These are phyloP conservation scores for Phrynosoma blainvillii DNA, from an alignment of 2,113 vertebrate species.

Conservation along the genomic window DNA sequence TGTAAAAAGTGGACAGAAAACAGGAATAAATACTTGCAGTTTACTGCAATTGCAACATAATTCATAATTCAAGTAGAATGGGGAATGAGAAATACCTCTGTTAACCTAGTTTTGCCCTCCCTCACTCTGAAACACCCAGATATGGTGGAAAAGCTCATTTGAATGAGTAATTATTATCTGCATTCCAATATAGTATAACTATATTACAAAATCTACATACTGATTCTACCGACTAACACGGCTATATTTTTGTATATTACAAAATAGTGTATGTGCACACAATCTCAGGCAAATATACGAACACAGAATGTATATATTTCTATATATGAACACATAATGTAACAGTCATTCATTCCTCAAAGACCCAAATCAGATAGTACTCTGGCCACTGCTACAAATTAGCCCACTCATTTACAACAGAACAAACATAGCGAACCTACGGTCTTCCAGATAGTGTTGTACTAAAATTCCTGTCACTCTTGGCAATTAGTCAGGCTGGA, in stretches of 20 bases:
- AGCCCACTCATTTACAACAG: background rate
- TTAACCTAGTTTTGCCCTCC: background rate
- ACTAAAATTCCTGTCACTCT: background rate
- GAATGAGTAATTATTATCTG: background rate
- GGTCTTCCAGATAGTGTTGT: background rate
- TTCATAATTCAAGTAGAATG: background rate
- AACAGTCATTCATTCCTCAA: background rate
- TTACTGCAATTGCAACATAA: accelerated
- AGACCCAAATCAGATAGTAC: background rate
- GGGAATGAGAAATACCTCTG: background rate
- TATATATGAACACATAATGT: background rate
- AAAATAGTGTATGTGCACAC: background rate
- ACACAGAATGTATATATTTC: background rate
- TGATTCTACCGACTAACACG: no score
- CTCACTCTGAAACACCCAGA: background rate
- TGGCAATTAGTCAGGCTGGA: background rate
- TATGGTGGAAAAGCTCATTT: background rate
- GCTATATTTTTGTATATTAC: background rate
- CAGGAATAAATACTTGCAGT: background rate
- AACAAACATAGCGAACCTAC: background rate
- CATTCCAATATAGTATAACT: background rate
- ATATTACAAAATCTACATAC: background rate
- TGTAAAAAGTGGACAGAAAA: conserved; percentile 62
- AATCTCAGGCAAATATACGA: background rate
- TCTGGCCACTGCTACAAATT: background rate